Conservation (phyloP, 2,797 vertebrate genomes). For the Silurus aristotelis region DNA sequence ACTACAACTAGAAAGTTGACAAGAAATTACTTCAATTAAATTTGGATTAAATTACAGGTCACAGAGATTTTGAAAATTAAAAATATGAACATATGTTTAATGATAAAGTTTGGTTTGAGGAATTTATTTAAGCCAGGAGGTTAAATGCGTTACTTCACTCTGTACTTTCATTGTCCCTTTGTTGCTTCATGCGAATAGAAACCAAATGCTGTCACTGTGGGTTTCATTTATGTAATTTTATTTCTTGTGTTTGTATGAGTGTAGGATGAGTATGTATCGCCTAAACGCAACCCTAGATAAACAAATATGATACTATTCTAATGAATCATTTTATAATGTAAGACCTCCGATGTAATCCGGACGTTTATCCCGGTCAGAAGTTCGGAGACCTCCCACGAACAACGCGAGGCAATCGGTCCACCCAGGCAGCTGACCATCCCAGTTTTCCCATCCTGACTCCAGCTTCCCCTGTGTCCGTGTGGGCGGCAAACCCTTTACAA, state of each 20-base stretch:
- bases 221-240: neutral
- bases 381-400: constrained; percentile 42
- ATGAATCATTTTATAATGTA: neutral
- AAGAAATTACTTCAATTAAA: too few relatives aligned
- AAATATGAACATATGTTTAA: too few relatives aligned
- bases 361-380: neutral
- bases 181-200: neutral
- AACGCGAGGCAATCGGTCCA: neutral
- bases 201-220: neutral
- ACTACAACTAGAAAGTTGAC: too few relatives aligned
- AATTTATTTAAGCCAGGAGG: neutral
- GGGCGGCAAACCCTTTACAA: constrained; percentile 22
- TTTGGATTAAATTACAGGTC: too few relatives aligned
- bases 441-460: neutral
- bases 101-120: neutral
- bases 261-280: neutral
- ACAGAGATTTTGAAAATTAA: too few relatives aligned
- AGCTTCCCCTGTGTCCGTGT: constrained; percentile 13
- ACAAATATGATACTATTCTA: neutral
- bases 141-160: neutral
- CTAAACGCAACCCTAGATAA: neutral
- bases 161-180: too few relatives aligned
- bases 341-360: neutral
- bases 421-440: constrained; percentile 41
- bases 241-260: neutral